Conservation (phyloP, 2,888 invertebrate species). For the Dascillus cervinus region DNA sequence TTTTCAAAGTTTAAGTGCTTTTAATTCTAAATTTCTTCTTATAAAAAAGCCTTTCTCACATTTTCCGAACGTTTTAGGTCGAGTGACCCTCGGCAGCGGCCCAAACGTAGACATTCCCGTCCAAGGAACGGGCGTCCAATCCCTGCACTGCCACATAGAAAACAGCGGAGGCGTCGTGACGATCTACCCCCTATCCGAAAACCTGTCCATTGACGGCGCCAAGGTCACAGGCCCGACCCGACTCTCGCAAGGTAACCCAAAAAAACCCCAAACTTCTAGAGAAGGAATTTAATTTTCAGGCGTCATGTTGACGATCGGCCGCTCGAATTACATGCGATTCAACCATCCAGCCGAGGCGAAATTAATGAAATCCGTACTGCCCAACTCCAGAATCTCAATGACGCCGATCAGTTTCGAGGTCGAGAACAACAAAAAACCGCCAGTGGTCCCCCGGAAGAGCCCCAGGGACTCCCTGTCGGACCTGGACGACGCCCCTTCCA, state of each 20-base stretch:
- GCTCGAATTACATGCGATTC: conserved; percentile 86
- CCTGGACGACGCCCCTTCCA: conserved; percentile 49
- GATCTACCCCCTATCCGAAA: conserved; percentile 59
- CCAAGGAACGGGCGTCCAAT: conserved; percentile 77
- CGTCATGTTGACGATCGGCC: conserved; percentile 85
- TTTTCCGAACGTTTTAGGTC: conserved; percentile 52
- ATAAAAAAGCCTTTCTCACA: no score
- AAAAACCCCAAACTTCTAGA: not conserved
- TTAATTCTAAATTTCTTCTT: no score
- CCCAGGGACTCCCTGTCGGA: conserved; percentile 40
- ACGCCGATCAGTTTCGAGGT: conserved; percentile 63
- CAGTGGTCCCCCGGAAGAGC: conserved; percentile 54
- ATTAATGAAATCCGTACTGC: conserved; percentile 76
- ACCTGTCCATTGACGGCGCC: conserved; percentile 61
- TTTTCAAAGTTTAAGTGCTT: no score
- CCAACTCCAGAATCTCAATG: conserved; percentile 70
- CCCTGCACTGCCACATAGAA: conserved; percentile 81
- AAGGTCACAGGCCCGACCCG: conserved; percentile 64
- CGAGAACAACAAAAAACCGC: conserved; percentile 51
- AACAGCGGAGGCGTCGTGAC: conserved; percentile 78
- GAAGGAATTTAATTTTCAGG: conserved; percentile 47
- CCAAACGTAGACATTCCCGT: conserved; percentile 76
- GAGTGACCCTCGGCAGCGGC: conserved; percentile 72
- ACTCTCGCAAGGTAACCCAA: conserved; percentile 66
- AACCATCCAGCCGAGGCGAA: conserved; percentile 88